Percentiles rank a stretch among this genome's conserved stretches.
Conservation (phyloP, 2,113 vertebrate genomes). For the Rana temporaria region DNA sequence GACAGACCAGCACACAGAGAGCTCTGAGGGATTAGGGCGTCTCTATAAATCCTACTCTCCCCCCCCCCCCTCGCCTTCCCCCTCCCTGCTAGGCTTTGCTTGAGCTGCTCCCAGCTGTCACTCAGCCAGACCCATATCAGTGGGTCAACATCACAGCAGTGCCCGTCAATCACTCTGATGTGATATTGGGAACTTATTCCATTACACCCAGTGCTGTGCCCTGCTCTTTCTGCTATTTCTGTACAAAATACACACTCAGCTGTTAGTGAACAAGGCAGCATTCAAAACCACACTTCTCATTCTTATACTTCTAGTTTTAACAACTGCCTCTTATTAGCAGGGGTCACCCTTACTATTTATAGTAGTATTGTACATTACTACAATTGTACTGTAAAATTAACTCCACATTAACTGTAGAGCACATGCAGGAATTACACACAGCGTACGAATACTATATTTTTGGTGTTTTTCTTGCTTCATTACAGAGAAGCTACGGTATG, state of each 20-base stretch:
- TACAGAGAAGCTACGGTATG: no score
- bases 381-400: no score
- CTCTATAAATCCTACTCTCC: slow-evolving; percentile 50
- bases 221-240: slow-evolving; percentile 30
- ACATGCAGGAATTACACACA: no score
- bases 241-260: slow-evolving; percentile 29
- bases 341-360: no score
- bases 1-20: slow-evolving; percentile 28
- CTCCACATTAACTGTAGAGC: no score
- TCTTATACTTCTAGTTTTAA: no score
- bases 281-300: background rate
- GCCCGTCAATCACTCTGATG: slow-evolving; percentile 34
- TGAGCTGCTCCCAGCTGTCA: slow-evolving; percentile 58
- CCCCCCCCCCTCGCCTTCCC: background rate
- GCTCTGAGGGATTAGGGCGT: slow-evolving; percentile 46
- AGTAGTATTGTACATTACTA: no score
- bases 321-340: no score
- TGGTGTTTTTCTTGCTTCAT: no score
- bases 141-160: slow-evolving; percentile 32
- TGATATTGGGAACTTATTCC: slow-evolving; percentile 42
- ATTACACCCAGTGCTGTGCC: slow-evolving; percentile 10
- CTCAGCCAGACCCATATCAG: slow-evolving; percentile 41
- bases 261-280: slow-evolving; percentile 5
- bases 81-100: slow-evolving; percentile 48
- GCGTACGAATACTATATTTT: no score